Percentiles rank a stretch among this genome's conserved stretches.
Conservation (phyloP, 2,113 vertebrate genomes). For the Hystrix cristata region DNA sequence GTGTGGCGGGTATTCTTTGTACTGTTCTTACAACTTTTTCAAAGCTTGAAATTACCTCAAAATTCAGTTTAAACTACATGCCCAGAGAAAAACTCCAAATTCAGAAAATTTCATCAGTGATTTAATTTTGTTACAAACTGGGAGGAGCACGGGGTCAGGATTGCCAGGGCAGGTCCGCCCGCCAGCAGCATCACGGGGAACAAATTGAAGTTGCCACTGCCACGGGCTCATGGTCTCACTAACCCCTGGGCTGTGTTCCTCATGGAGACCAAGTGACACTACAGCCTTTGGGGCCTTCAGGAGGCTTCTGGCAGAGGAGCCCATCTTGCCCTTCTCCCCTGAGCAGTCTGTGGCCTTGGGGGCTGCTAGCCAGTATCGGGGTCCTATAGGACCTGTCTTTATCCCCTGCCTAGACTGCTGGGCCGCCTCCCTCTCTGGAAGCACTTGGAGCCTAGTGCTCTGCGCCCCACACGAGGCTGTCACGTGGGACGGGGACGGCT, state of each 20-base stretch:
- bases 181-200: neutral
- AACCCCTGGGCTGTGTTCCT: fast-evolving
- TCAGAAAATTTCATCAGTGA: neutral
- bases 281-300: neutral
- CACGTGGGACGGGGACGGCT: fast-evolving
- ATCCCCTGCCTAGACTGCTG: neutral
- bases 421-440: neutral
- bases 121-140: neutral
- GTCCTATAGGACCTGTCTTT: neutral
- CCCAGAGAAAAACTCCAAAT: neutral
- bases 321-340: neutral
- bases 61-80: neutral
- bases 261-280: neutral
- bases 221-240: neutral
- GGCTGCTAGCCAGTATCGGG: fast-evolving
- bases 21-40: neutral
- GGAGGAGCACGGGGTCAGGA: fast-evolving
- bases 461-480: fast-evolving
- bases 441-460: fast-evolving
- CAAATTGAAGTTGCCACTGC: neutral
- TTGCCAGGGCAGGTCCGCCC: fast-evolving
- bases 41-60: neutral
- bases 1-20: neutral
- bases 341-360: neutral
- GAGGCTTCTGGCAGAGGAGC: neutral